Conservation (phyloP, 2,888 invertebrate species). For the Caenorhabditis imperialis region DNA sequence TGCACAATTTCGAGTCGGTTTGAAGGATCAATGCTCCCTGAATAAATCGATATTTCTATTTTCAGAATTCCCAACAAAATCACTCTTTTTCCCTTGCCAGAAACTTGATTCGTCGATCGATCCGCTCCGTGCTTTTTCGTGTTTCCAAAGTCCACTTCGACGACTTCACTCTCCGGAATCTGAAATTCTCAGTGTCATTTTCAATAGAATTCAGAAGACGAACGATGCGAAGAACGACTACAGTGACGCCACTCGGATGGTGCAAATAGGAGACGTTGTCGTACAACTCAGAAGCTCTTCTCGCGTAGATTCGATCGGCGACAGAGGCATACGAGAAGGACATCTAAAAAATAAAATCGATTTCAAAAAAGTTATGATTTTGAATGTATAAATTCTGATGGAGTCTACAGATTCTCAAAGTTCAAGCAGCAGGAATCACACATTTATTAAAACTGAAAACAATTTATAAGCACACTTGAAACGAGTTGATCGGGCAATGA, state of each 20-base stretch:
- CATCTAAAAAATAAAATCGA: constrained; percentile 12
- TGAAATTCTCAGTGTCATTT: constrained; percentile 19
- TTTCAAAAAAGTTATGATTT: too few relatives aligned
- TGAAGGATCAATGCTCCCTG: constrained; percentile 65
- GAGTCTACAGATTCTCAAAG: too few relatives aligned
- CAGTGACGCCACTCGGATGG: constrained; percentile 69
- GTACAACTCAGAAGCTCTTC: constrained; percentile 49
- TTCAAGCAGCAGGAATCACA: too few relatives aligned
- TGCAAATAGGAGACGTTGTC: constrained; percentile 64
- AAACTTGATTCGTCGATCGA: constrained; percentile 57
- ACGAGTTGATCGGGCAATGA: too few relatives aligned
- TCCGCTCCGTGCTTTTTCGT: constrained; percentile 61
- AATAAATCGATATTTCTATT: neutral
- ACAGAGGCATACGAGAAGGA: constrained; percentile 57
- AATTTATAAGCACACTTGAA: too few relatives aligned
- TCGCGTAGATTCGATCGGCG: constrained; percentile 60
- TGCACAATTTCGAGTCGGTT: constrained; percentile 65
- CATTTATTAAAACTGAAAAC: too few relatives aligned
- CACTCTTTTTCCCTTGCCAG: constrained; percentile 66
- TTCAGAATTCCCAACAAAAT: neutral
- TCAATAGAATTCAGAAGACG: neutral
- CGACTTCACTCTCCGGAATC: constrained; percentile 56
- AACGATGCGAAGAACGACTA: constrained; percentile 57
- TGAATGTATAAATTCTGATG: too few relatives aligned
- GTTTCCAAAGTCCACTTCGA: constrained; percentile 61